These are phyloP conservation scores for Trematomus loennbergii DNA, from an alignment of 2,113 vertebrate genomes.

Conservation along the genomic window DNA sequence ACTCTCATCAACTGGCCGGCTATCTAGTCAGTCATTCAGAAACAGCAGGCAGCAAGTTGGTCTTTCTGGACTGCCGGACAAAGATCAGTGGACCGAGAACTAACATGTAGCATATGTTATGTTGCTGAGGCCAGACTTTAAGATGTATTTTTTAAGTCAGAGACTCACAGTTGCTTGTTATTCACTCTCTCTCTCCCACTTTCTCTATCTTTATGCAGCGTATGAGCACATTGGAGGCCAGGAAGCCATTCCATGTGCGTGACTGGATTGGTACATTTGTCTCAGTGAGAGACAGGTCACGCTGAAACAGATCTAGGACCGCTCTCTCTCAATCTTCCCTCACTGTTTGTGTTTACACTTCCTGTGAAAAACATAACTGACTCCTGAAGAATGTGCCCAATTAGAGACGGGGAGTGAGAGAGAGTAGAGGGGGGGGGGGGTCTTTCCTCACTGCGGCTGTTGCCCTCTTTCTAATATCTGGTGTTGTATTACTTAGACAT, in stretches of 20 bases:
- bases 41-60: slow-evolving; percentile 25
- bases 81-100: background rate
- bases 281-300: slow-evolving; percentile 46
- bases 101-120: background rate
- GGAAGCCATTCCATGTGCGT: slow-evolving; percentile 55
- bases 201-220: slow-evolving; percentile 24
- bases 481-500: slow-evolving; percentile 30
- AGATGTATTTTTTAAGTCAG: slow-evolving; percentile 8
- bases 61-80: slow-evolving; percentile 2
- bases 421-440: background rate
- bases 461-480: slow-evolving; percentile 22
- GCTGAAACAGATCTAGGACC: slow-evolving; percentile 23
- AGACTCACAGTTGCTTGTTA: slow-evolving; percentile 11
- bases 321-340: slow-evolving; percentile 28
- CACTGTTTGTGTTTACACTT: slow-evolving; percentile 73
- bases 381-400: slow-evolving; percentile 76
- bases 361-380: slow-evolving; percentile 74
- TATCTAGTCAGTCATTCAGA: slow-evolving; percentile 47
- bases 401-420: slow-evolving; percentile 49
- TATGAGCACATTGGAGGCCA: slow-evolving; percentile 45
- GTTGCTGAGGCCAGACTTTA: background rate
- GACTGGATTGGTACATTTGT: slow-evolving; percentile 60
- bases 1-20: slow-evolving; percentile 57
- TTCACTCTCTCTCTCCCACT: background rate
- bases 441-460: background rate